These are phyloP conservation scores for Colostygia pectinataria DNA, from an alignment of 2,888 invertebrate species.

Conservation along the genomic window DNA sequence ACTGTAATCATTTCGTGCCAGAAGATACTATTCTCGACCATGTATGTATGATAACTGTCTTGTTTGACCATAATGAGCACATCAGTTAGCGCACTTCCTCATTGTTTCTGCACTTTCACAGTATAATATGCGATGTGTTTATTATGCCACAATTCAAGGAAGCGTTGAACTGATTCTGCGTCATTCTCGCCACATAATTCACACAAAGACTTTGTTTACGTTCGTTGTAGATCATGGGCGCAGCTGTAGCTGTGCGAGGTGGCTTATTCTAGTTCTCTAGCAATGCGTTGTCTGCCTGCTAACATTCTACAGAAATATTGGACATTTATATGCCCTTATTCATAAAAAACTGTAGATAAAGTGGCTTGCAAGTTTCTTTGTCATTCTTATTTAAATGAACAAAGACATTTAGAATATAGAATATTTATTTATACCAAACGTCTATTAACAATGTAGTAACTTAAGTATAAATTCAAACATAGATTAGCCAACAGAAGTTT, in stretches of 20 bases:
- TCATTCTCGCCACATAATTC: slow-evolving; percentile 45
- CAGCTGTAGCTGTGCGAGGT: slow-evolving; percentile 7
- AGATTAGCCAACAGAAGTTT: too few species aligned
- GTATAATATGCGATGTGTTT: slow-evolving; percentile 15
- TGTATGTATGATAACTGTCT: too few species aligned
- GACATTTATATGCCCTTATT: too few species aligned
- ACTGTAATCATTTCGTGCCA: too few species aligned
- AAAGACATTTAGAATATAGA: too few species aligned
- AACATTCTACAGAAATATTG: too few species aligned
- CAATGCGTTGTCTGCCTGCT: too few species aligned
- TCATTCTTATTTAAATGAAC: not conserved
- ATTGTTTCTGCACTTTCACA: slow-evolving; percentile 30
- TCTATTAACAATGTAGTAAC: too few species aligned
- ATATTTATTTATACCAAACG: too few species aligned
- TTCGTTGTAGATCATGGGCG: slow-evolving; percentile 19
- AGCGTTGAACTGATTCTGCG: slow-evolving; percentile 43
- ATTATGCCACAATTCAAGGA: slow-evolving; percentile 36
- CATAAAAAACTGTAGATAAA: too few species aligned
- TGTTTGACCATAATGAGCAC: slow-evolving; percentile 11
- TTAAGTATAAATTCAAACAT: too few species aligned
- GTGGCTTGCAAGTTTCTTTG: not conserved
- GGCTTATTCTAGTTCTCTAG: not conserved
- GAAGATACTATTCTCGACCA: too few species aligned
- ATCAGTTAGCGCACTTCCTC: slow-evolving; percentile 20
- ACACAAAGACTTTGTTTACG: slow-evolving; percentile 66